Conservation (phyloP, 2,113 vertebrate genomes). For the Donacobius atricapilla region DNA sequence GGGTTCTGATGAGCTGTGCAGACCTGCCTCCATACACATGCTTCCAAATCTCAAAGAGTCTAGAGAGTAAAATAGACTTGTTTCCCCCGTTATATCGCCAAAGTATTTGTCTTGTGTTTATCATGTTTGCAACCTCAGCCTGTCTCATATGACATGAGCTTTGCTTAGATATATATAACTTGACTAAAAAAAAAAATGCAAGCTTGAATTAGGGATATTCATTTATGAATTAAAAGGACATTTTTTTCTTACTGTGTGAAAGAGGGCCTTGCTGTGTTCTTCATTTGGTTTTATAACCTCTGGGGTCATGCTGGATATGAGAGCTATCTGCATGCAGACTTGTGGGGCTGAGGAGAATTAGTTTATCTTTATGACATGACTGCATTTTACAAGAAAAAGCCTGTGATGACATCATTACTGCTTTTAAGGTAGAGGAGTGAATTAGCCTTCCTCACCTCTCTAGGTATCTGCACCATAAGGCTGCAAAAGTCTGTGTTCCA, state of each 20-base stretch:
- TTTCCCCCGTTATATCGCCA: not conserved
- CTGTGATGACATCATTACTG: not conserved
- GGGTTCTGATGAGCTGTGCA: not conserved
- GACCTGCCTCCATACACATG: rapidly evolving
- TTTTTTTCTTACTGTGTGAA: not conserved
- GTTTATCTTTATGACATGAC: not conserved
- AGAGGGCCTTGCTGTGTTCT: not conserved
- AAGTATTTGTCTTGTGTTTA: not conserved
- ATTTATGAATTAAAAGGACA: not conserved
- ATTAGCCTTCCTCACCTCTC: not conserved
- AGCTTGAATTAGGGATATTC: not conserved
- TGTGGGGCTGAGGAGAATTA: not conserved
- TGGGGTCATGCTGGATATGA: not conserved
- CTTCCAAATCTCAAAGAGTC: not conserved
- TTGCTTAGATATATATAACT: not conserved
- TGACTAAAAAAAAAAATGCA: not conserved
- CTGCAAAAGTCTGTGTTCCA: not conserved
- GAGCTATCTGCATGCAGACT: not conserved
- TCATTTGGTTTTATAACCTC: not conserved
- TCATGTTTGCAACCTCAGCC: not conserved
- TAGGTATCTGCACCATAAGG: not conserved
- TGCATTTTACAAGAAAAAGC: not conserved
- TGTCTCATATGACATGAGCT: not conserved
- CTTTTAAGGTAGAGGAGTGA: not conserved
- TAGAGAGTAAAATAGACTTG: not conserved